Conservation (phyloP, 1,140 invertebrate species). For the Lepidurus apus region DNA sequence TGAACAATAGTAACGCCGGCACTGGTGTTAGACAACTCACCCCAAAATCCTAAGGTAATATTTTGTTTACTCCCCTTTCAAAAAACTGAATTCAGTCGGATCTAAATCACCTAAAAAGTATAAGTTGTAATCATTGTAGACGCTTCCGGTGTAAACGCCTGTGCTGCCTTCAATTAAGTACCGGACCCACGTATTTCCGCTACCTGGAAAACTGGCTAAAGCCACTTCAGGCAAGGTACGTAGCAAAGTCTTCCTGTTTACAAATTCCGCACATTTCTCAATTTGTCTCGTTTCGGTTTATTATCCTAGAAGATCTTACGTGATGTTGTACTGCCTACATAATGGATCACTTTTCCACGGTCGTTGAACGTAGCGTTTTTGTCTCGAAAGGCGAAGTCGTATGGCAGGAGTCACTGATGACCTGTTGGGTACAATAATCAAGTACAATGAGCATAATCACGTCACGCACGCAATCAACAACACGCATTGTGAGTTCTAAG, state of each 20-base stretch:
- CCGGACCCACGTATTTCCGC: constrained; percentile 45
- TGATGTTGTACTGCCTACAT: constrained; percentile 29
- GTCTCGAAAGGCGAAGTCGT: too few species aligned
- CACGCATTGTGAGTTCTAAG: too few species aligned
- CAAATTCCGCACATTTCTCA: background rate
- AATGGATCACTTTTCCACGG: constrained; percentile 26
- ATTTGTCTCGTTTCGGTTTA: background rate
- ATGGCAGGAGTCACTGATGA: too few species aligned
- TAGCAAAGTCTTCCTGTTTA: constrained; percentile 22
- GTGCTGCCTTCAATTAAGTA: constrained; percentile 42
- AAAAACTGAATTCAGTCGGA: background rate
- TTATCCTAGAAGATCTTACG: background rate
- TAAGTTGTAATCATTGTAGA: constrained; percentile 41
- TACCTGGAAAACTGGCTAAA: constrained; percentile 43
- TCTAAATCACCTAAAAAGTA: constrained; percentile 31
- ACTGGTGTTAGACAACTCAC: constrained; percentile 37
- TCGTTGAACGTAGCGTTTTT: constrained; percentile 26
- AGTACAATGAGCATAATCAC: too few species aligned
- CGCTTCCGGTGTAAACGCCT: constrained; percentile 43
- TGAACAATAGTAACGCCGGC: constrained; percentile 39
- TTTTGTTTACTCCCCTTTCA: background rate
- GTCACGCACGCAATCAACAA: too few species aligned
- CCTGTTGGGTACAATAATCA: too few species aligned
- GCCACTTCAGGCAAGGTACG: constrained; percentile 38
- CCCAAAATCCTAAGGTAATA: constrained; percentile 36